phyloP scores from a whole-genome alignment of 2,888 invertebrate species.

The Ferdinandea cuprea region DNA sequence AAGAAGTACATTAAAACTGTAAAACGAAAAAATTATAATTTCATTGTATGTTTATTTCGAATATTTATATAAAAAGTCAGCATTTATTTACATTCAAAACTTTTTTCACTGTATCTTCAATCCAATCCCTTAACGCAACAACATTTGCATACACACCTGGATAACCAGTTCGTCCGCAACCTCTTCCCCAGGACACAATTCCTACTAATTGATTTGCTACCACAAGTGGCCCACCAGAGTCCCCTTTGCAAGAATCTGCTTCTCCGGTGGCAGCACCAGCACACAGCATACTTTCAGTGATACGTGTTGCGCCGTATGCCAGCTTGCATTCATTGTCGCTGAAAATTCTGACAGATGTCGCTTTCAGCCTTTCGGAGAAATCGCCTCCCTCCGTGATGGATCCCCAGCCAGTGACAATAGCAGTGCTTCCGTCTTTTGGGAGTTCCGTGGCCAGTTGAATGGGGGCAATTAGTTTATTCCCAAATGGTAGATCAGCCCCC shows the following conservation, averaged over 20 bases:
- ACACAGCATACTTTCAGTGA: slow-evolving; percentile 78
- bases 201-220: slow-evolving; percentile 77
- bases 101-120: slow-evolving; percentile 10
- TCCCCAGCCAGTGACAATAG: slow-evolving; percentile 77
- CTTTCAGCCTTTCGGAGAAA: slow-evolving; percentile 81
- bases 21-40: too few relatives aligned
- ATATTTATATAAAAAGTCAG: too few relatives aligned
- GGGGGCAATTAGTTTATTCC: neutral
- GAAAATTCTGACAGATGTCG: slow-evolving; percentile 83
- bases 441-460: slow-evolving; percentile 81
- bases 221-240: slow-evolving; percentile 80
- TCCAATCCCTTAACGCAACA: slow-evolving; percentile 64
- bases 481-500: slow-evolving; percentile 6
- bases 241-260: slow-evolving; percentile 79
- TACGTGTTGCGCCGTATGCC: slow-evolving; percentile 76
- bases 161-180: slow-evolving; percentile 76
- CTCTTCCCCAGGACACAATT: slow-evolving; percentile 79
- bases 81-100: too few relatives aligned
- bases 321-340: slow-evolving; percentile 81
- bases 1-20: too few relatives aligned
- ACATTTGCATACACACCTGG: slow-evolving; percentile 79
- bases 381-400: slow-evolving; percentile 76
- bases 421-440: slow-evolving; percentile 65
- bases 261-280: slow-evolving; percentile 80
- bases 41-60: too few relatives aligned